Evolutionary conservation across 2,113 vertebrate species (phyloP), one percentile per base, ranked within the genome.

Genomic region (Chloropsis hardwickii): DNA sequence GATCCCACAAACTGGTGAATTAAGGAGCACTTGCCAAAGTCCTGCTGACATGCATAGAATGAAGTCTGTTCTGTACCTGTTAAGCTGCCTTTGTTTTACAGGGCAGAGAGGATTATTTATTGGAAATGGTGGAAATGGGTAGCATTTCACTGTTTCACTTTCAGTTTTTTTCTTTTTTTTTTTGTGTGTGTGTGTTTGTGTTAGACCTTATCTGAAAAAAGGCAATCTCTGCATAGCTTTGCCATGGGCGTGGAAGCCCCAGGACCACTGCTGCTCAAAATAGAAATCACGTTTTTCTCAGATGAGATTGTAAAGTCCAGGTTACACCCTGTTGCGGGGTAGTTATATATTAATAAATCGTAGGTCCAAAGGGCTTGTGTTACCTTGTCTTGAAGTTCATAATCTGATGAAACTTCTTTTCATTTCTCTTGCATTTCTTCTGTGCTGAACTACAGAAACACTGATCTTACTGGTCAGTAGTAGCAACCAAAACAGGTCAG

Each of bases 261-360:
- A 65, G 40, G 33, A 80, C 14, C 13, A 29, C 31, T 81, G 47
- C 9, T 58, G 9, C 47, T 91, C 37, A 24, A 76, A 88, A 53
- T 3, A 60, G 17, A 56, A 24, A 53, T 65, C 24, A 7, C 13
- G 6, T 47, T 88, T 84, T 84, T 82, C 71, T 64, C 31, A 11
- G 25, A n/a, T 45, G 24, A 13, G 17, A 64, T 88, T 86, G 16
- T 81, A 95, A 51, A 81, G 64, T 86, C 72, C 74, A 40, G 16
- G 31, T 79, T 28, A 16, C 44, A 29, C 95, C 27, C 8, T 86
- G 18, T 61, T 87, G 57, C 87, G 65, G 88, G 27, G 39, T 81
- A 77, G 94, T 97, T 92, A 83, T 57, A 92, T 70, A 97, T 96
- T 92, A 97, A 97, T 97, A 96, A 96, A 48, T 13, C 12, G 5